phyloP scores from a whole-genome alignment of 2,888 invertebrate species.

The Pilophorus perplexus region DNA sequence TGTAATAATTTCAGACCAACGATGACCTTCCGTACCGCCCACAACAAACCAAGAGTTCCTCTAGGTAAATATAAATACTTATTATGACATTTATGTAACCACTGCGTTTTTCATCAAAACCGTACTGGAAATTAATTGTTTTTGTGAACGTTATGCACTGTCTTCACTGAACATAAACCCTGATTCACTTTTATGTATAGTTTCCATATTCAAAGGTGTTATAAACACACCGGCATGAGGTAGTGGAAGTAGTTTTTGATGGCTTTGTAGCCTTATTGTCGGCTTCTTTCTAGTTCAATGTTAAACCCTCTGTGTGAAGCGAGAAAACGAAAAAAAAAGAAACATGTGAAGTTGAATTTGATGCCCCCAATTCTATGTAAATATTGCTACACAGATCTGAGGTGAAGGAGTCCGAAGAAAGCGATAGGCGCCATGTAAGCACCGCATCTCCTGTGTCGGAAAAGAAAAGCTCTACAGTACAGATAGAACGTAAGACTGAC shows the following conservation, averaged over 20 bases:
- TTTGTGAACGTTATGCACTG: slow-evolving; percentile 39
- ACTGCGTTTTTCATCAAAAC: too few relatives aligned
- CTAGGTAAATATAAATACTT: slow-evolving; percentile 41
- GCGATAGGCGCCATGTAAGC: slow-evolving; percentile 36
- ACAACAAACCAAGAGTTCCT: slow-evolving; percentile 45
- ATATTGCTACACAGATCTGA: slow-evolving; percentile 42
- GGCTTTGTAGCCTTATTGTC: slow-evolving; percentile 42
- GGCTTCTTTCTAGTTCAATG: slow-evolving; percentile 29
- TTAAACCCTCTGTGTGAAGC: slow-evolving; percentile 14
- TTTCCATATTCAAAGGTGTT: slow-evolving; percentile 38
- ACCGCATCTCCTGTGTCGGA: slow-evolving; percentile 33
- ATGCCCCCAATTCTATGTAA: slow-evolving; percentile 36
- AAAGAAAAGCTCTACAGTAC: slow-evolving; percentile 22
- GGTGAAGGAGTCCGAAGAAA: slow-evolving; percentile 42
- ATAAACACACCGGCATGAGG: slow-evolving; percentile 43
- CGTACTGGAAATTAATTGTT: too few relatives aligned
- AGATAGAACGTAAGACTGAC: slow-evolving; percentile 24
- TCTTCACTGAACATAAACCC: slow-evolving; percentile 34
- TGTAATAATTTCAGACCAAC: slow-evolving; percentile 40
- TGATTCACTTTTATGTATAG: slow-evolving; percentile 32
- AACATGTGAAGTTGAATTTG: slow-evolving; percentile 25
- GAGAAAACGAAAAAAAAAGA: slow-evolving; percentile 17
- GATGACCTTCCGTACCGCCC: slow-evolving; percentile 45
- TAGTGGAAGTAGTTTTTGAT: slow-evolving; percentile 39
- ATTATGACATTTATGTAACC: too few relatives aligned